Evolutionary conservation across 2,888 invertebrate species (phyloP), one percentile per base, ranked within the genome.

Genomic region (Trimorus sp.): DNA sequence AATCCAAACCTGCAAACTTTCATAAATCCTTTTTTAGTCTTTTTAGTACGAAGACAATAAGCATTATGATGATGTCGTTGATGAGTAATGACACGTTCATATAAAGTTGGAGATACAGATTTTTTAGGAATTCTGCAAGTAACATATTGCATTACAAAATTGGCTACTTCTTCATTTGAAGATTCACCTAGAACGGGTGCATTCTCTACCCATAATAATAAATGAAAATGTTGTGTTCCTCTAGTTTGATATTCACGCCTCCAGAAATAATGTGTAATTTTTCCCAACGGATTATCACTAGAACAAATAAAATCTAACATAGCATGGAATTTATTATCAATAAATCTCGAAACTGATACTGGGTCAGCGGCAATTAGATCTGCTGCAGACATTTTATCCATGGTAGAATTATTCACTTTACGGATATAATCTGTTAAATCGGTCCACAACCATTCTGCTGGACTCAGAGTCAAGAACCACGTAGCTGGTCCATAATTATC

Each of bases 1-100:
- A 86, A 84, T 11, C 80, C 84, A 65, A 86, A 86, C 59, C 84
- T 73, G 60, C 86, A 85, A 15, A 77, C 62, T 69, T 38, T 71
- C 9, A 66, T 59, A 48, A 78, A 68, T 11, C 85, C 37, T 37
- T 60, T 66, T 54, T 66, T 66, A 3, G 66, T 53, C 54, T 51
- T 51, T 51, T 51, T 51, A 51, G 8, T 51, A 14, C 51, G 51
- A 51, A 51, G 51, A 51, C 51, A 51, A 51, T 51, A 51, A 8
- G 51, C 12, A 51, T 51, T 51, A 51, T 51, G 51, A 51, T 12
- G 12, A 40, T 66, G 54, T 66, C 66, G 26, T 54, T 66, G 36
- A 16, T 45, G 45, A 12, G 45, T 12, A 45, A 12, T 5, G 9
- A 45, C 45, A 45, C 45, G 45, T 45, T 45, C 56, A 36, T 5